phyloP scores from a whole-genome alignment of 2,797 vertebrate species.

The Danio jaintianensis region DNA sequence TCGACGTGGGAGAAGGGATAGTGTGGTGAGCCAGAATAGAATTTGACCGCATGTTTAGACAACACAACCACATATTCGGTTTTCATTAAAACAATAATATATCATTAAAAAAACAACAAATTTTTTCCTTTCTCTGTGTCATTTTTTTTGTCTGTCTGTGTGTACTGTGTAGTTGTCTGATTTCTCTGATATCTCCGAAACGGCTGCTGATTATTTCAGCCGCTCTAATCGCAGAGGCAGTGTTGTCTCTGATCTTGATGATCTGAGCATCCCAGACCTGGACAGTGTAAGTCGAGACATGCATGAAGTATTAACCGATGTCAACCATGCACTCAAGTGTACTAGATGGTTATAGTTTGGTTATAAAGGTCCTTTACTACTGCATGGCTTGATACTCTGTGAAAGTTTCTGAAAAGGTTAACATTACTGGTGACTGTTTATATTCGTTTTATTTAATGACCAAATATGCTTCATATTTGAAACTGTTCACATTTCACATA shows the following conservation, averaged over 20 bases:
- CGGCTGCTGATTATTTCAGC: constrained; percentile 96
- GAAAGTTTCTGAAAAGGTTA: background rate
- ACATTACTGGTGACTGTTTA: background rate
- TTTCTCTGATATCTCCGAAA: constrained; percentile 90
- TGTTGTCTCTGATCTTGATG: constrained; percentile 91
- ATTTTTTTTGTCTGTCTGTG: constrained; percentile 27
- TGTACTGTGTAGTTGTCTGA: constrained; percentile 84
- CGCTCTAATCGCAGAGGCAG: constrained; percentile 92
- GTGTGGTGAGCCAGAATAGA: constrained; percentile 82
- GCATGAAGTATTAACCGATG: constrained; percentile 44
- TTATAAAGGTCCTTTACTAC: background rate
- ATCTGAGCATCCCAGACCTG: constrained; percentile 86
- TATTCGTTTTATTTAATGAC: background rate
- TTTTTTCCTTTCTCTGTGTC: background rate
- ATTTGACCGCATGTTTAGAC: background rate
- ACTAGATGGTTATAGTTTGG: background rate
- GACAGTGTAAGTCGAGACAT: constrained; percentile 85
- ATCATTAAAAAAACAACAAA: constrained; percentile 15
- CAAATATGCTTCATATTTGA: background rate
- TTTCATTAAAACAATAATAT: constrained; percentile 8
- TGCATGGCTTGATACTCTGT: constrained; percentile 20
- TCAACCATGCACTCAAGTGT: background rate
- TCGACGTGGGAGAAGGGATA: constrained; percentile 81
- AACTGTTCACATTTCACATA: background rate
- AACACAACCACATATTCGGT: background rate